phyloP scores from a whole-genome alignment of 2,113 vertebrate species.

The Amia ocellicauda region DNA sequence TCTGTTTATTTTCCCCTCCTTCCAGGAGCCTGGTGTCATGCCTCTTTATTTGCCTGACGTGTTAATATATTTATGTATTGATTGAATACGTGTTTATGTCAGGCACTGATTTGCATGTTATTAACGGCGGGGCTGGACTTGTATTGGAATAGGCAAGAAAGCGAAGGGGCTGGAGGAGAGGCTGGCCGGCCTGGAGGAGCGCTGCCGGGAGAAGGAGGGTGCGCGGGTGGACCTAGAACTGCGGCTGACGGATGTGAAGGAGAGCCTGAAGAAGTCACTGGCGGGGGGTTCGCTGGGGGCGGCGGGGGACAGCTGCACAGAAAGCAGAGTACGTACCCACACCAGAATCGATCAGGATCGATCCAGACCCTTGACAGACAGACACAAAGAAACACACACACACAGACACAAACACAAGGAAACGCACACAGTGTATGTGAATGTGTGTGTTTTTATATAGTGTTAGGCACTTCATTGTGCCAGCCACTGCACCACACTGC shows the following conservation, averaged over 20 bases:
- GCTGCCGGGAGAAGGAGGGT: constrained; percentile 79
- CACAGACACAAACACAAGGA: background rate
- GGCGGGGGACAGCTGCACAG: constrained; percentile 58
- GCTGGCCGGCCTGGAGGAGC: constrained; percentile 71
- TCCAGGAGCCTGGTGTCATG: too few relatives aligned
- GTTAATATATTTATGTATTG: too few relatives aligned
- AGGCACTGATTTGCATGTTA: too few relatives aligned
- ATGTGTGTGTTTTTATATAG: background rate
- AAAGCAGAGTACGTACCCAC: constrained; percentile 63
- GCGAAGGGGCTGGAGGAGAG: constrained; percentile 68
- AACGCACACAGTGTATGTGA: background rate
- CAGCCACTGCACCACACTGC: background rate
- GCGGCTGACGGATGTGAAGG: constrained; percentile 81
- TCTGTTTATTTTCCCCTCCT: too few relatives aligned
- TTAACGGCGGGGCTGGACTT: constrained; percentile 9
- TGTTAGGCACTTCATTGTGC: constrained; percentile 27
- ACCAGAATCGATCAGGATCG: too few relatives aligned
- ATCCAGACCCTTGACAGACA: background rate
- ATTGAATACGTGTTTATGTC: too few relatives aligned
- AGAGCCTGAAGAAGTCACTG: constrained; percentile 84
- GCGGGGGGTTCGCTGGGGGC: constrained; percentile 79
- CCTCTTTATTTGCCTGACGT: too few relatives aligned
- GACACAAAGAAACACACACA: background rate
- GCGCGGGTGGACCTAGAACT: constrained; percentile 85
- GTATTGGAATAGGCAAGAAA: constrained; percentile 61